Evolutionary conservation across 2,888 invertebrate genomes (phyloP).

Genomic region (Criorhina ranunculi): DNA sequence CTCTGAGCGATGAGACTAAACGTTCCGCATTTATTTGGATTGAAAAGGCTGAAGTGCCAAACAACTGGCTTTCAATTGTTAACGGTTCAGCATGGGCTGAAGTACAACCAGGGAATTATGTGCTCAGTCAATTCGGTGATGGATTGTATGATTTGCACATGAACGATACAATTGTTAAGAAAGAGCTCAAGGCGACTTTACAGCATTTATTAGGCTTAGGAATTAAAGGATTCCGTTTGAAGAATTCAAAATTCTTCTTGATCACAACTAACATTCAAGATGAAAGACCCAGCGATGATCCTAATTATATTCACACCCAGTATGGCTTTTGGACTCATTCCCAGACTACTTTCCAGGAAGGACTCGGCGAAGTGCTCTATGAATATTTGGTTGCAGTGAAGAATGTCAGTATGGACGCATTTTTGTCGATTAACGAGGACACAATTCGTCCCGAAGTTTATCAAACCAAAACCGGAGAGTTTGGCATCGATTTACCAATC

Average conservation of each 20-base stretch:
- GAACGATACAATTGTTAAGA: constrained; percentile 88
- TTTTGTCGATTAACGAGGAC: constrained; percentile 83
- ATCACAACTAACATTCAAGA: constrained; percentile 85
- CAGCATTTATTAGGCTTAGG: constrained; percentile 90
- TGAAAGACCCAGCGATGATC: constrained; percentile 80
- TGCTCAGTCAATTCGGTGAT: constrained; percentile 90
- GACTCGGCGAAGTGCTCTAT: constrained; percentile 86
- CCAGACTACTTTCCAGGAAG: constrained; percentile 88
- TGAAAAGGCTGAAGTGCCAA: constrained; percentile 85
- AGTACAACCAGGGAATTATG: constrained; percentile 85
- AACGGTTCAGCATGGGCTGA: constrained; percentile 82
- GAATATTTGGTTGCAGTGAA: constrained; percentile 88
- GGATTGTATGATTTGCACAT: constrained; percentile 93
- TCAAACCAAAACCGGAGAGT: constrained; percentile 77
- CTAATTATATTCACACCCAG: constrained; percentile 84
- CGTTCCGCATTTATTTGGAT: constrained; percentile 93
- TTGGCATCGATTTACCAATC: constrained; percentile 83
- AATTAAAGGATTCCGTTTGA: constrained; percentile 91
- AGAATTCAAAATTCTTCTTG: constrained; percentile 88
- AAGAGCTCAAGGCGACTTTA: constrained; percentile 88
- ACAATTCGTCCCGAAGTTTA: constrained; percentile 81
- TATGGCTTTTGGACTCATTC: constrained; percentile 88
- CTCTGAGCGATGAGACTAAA: constrained; percentile 87
- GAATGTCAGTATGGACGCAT: constrained; percentile 86
- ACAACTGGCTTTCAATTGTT: constrained; percentile 88